A percentile compares a stretch with the other conserved stretches of the same genome.
These are phyloP conservation scores for Drosophila hamatofila DNA, from an alignment of 2,888 invertebrate genomes.

Conservation along the genomic window DNA sequence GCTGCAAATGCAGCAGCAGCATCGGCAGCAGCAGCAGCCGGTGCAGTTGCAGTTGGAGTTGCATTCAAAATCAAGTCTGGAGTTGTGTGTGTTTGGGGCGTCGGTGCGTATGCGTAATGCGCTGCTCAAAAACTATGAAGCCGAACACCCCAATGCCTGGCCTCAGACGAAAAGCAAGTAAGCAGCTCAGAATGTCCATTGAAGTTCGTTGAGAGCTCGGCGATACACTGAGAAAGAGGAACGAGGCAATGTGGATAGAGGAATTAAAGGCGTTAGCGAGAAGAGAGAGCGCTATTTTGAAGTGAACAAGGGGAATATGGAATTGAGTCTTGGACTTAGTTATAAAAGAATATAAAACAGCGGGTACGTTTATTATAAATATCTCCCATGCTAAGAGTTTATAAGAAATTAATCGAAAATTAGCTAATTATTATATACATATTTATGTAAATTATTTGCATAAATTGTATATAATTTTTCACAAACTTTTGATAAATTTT, in stretches of 20 bases:
- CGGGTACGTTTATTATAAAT: too few relatives aligned
- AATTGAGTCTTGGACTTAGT: too few relatives aligned
- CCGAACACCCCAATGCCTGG: constrained; percentile 51
- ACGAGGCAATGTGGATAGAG: not conserved
- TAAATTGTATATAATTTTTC: too few relatives aligned
- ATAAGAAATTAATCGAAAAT: too few relatives aligned
- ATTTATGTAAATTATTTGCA: too few relatives aligned
- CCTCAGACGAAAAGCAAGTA: constrained; percentile 26
- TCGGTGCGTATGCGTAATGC: constrained; percentile 72
- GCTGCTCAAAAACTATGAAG: constrained; percentile 71
- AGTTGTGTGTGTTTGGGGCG: not conserved
- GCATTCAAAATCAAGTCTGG: not conserved
- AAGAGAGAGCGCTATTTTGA: too few relatives aligned
- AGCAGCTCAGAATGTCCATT: constrained; percentile 53
- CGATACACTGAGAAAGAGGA: constrained; percentile 21
- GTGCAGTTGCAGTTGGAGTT: constrained; percentile 9
- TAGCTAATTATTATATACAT: too few relatives aligned
- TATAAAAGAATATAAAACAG: too few relatives aligned
- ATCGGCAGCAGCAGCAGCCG: constrained; percentile 8
- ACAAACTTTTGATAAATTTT: too few relatives aligned
- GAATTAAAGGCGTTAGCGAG: too few relatives aligned
- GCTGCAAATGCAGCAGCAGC: constrained; percentile 43
- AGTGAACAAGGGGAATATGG: too few relatives aligned
- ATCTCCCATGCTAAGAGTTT: too few relatives aligned
- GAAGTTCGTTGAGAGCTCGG: constrained; percentile 3